These are phyloP conservation scores for Babylonia areolata DNA, from an alignment of 1,140 invertebrate species.

Conservation along the genomic window DNA sequence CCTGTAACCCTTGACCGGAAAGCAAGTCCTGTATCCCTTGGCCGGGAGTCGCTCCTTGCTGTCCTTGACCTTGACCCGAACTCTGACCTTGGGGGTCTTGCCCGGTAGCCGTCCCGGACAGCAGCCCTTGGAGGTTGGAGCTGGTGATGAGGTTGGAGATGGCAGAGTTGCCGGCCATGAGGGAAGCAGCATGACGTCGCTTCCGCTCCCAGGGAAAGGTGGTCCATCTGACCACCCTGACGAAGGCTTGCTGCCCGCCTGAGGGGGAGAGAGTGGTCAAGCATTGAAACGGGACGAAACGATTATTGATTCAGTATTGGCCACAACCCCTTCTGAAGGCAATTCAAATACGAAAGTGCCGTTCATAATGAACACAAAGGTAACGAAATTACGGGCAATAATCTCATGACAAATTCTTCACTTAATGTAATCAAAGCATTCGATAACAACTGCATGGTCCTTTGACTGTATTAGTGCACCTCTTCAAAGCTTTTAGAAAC, in stretches of 20 bases:
- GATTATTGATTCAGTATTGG: no score
- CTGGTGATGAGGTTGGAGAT: not conserved
- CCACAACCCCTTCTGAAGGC: no score
- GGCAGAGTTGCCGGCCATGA: not conserved
- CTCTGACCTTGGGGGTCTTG: not conserved
- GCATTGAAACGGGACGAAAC: no score
- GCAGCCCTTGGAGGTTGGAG: not conserved
- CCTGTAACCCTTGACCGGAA: not conserved
- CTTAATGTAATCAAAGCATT: no score
- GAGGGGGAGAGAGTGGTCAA: no score
- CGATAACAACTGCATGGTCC: no score
- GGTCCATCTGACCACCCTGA: conserved; percentile 44
- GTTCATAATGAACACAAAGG: no score
- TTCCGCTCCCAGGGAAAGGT: not conserved
- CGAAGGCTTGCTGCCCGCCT: conserved; percentile 62
- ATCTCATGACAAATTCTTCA: no score
- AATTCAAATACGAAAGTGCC: no score
- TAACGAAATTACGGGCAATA: no score
- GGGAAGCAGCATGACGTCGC: not conserved
- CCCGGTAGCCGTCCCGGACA: not conserved
- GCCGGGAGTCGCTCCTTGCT: not conserved
- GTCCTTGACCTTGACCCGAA: not conserved
- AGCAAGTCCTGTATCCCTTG: not conserved
- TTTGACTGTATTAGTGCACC: no score
- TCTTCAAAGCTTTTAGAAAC: no score